phyloP scores from a whole-genome alignment of 1,140 invertebrate species.

The Drosophila equinoxialis region DNA sequence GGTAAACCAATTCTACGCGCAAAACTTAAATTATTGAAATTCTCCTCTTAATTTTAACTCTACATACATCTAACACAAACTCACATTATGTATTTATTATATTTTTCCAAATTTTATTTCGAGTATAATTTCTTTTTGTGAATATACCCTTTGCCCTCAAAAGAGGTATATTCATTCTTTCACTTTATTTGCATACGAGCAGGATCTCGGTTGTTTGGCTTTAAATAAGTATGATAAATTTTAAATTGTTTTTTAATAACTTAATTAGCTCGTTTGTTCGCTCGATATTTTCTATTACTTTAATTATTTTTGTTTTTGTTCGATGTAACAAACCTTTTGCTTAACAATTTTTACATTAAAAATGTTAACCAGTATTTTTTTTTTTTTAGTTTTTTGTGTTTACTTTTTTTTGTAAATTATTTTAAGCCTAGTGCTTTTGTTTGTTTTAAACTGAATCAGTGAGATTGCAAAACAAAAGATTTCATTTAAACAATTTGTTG shows the following conservation, averaged over 20 bases:
- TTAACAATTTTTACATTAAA: conserved; percentile 64
- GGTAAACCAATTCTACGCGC: conserved; percentile 68
- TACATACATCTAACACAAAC: conserved; percentile 54
- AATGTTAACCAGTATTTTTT: conserved; percentile 66
- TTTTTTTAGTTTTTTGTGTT: conserved; percentile 27
- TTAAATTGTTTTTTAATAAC: conserved; percentile 68
- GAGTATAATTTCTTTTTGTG: conserved; percentile 45
- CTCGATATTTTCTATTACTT: conserved; percentile 39
- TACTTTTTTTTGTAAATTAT: conserved; percentile 59
- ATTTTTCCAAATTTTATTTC: conserved; percentile 47
- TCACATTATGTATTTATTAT: conserved; percentile 62
- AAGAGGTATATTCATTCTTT: conserved; percentile 51
- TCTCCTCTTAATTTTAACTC: conserved; percentile 24
- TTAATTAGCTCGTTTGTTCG: conserved; percentile 53
- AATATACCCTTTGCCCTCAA: conserved; percentile 52
- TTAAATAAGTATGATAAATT: conserved; percentile 60
- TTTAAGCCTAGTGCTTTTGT: conserved; percentile 69
- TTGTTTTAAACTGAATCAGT: conserved; percentile 45
- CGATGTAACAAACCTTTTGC: conserved; percentile 54
- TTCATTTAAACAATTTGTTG: conserved; percentile 32
- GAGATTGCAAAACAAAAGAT: conserved; percentile 58
- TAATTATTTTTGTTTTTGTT: conserved; percentile 31
- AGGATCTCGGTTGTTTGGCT: conserved; percentile 82
- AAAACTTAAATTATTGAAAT: conserved; percentile 77
- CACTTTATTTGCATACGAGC: conserved; percentile 75